Conservation (phyloP, 2,888 invertebrate species). For the Oxystoma pomonae region DNA sequence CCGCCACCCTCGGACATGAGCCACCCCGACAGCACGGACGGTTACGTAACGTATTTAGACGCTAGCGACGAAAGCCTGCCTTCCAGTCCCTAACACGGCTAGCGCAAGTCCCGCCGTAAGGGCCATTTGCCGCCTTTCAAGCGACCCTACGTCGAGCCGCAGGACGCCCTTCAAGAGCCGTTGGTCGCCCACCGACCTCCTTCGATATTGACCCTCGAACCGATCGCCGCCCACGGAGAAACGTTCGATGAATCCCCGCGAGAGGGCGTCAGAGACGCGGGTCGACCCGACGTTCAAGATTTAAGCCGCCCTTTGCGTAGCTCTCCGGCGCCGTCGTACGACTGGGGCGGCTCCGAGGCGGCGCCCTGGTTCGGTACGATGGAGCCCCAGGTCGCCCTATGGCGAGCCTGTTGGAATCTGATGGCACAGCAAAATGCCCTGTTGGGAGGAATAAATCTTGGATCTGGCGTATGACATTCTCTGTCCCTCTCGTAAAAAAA, state of each 20-base stretch:
- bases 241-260: background rate
- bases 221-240: background rate
- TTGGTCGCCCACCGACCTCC: background rate
- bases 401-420: conserved; percentile 20
- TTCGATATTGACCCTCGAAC: background rate
- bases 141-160: conserved; percentile 12
- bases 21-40: conserved; percentile 80
- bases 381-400: conserved; percentile 17
- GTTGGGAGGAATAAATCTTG: conserved; percentile 15
- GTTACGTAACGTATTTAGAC: conserved; percentile 89
- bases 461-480: conserved; percentile 4
- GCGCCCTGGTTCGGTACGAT: background rate
- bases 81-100: conserved; percentile 62
- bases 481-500: no score
- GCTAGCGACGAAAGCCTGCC: conserved; percentile 74
- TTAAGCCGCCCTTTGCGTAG: background rate
- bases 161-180: conserved; percentile 7
- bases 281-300: background rate
- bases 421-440: conserved; percentile 7
- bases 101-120: conserved; percentile 2
- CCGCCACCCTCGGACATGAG: conserved; percentile 60
- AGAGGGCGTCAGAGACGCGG: background rate
- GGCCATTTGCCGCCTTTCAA: background rate
- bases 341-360: background rate
- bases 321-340: background rate